These are phyloP conservation scores for Psylliodes chrysocephalus DNA, from an alignment of 2,888 invertebrate species.

Conservation along the genomic window DNA sequence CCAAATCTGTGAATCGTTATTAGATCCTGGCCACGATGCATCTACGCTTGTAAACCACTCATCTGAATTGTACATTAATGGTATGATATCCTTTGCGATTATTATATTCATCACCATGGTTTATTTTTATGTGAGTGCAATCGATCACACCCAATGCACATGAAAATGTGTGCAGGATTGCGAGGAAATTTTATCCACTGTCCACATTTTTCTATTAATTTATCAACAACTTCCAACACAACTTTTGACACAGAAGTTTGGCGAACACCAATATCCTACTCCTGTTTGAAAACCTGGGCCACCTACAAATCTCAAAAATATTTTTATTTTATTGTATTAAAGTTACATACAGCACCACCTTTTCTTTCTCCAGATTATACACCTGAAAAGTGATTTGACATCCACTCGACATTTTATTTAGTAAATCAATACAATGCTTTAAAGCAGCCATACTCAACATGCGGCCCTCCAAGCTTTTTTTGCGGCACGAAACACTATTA, in stretches of 20 bases:
- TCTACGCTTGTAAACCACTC: no score
- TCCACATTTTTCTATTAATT: neutral
- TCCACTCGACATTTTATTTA: neutral
- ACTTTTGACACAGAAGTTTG: constrained; percentile 4
- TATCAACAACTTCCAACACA: constrained; percentile 3
- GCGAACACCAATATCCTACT: constrained; percentile 8
- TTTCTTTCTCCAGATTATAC: constrained; percentile 13
- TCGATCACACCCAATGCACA: no score
- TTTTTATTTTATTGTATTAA: no score
- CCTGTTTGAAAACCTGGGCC: constrained; percentile 30
- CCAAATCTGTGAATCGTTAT: constrained; percentile 36
- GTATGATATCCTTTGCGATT: constrained; percentile 11
- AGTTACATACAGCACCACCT: constrained; percentile 28
- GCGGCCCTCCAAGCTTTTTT: no score
- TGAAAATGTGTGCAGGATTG: neutral
- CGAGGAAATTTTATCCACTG: constrained; percentile 23
- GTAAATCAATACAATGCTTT: constrained; percentile 1
- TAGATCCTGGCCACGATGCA: no score
- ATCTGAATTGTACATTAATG: no score
- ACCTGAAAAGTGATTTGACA: neutral
- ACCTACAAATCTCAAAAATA: constrained; percentile 19
- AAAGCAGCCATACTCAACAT: no score
- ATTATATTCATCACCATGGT: no score
- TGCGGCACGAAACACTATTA: no score
- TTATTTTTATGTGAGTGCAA: no score